phyloP scores from a whole-genome alignment of 53 echinoderm and acorn worm species.

The Henricia sp. region DNA sequence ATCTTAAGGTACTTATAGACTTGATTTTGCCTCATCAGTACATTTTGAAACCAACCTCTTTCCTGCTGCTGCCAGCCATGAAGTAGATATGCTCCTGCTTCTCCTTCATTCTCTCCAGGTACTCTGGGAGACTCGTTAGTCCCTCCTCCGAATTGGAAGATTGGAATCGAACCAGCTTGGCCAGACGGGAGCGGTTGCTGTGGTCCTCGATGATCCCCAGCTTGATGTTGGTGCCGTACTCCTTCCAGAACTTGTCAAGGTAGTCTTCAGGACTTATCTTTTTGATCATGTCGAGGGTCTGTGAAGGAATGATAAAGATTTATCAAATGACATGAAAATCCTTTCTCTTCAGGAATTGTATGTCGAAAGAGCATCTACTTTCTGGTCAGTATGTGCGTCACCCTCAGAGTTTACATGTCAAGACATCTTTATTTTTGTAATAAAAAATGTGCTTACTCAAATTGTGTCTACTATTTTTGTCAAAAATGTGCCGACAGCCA shows the following conservation, averaged over 20 bases:
- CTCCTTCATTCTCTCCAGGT: slow-evolving; percentile 97
- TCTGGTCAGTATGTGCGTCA: too few relatives aligned
- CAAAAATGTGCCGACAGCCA: too few relatives aligned
- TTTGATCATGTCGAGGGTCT: slow-evolving; percentile 99
- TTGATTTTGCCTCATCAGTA: too few relatives aligned
- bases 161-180: slow-evolving; percentile 93
- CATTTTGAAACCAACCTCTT: slow-evolving; percentile 86
- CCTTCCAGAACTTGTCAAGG: slow-evolving; percentile 97
- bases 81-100: slow-evolving; percentile 98
- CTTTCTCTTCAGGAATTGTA: not conserved
- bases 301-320: not conserved
- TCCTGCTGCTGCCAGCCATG: slow-evolving; percentile 83
- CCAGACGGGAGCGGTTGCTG: slow-evolving; percentile 97
- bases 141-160: slow-evolving; percentile 94
- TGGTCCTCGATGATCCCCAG: slow-evolving; percentile 98
- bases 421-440: too few relatives aligned
- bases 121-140: slow-evolving; percentile 86
- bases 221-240: slow-evolving; percentile 97
- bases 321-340: not conserved
- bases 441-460: too few relatives aligned
- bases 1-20: too few relatives aligned
- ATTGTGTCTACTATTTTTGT: too few relatives aligned
- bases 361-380: too few relatives aligned
- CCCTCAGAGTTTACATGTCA: too few relatives aligned
- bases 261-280: slow-evolving; percentile 90